Evolutionary conservation across 2,888 invertebrate species (phyloP).

Genomic region (Hemithea aestivaria): DNA sequence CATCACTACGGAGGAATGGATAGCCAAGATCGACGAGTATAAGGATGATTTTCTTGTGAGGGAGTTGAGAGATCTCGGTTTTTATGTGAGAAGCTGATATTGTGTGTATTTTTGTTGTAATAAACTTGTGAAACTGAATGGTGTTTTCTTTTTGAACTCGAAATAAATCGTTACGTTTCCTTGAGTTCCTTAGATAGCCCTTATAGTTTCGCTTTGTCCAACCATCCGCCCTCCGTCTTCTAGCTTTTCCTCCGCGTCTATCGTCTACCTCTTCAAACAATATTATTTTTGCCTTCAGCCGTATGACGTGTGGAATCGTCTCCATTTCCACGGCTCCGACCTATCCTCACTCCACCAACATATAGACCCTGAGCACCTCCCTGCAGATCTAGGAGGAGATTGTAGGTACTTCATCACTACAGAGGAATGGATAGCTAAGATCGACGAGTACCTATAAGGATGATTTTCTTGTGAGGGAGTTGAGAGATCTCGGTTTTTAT

Average conservation of each 20-base stretch:
- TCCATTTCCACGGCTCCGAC: conserved; percentile 64
- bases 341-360: conserved; percentile 58
- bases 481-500: too few relatives aligned
- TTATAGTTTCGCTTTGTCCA: too few relatives aligned
- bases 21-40: conserved; percentile 70
- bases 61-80: conserved; percentile 82
- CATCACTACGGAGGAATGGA: conserved; percentile 82
- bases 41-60: conserved; percentile 76
- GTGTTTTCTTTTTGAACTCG: too few relatives aligned
- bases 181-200: too few relatives aligned
- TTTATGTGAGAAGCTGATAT: conserved; percentile 39
- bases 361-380: conserved; percentile 56
- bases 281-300: conserved; percentile 82
- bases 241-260: conserved; percentile 83
- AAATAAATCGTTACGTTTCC: too few relatives aligned
- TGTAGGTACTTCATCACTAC: conserved; percentile 77
- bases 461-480: conserved; percentile 78
- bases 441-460: conserved; percentile 70
- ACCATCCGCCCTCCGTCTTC: too few relatives aligned
- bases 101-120: not conserved
- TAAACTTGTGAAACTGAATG: too few relatives aligned
- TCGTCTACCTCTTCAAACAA: conserved; percentile 88
- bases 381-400: conserved; percentile 63
- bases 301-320: conserved; percentile 80
- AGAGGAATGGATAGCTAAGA: conserved; percentile 82